Percentiles rank a stretch among this genome's conserved stretches.
Conservation (phyloP, 2,797 vertebrate species). For the Kryptopterus vitreolus region DNA sequence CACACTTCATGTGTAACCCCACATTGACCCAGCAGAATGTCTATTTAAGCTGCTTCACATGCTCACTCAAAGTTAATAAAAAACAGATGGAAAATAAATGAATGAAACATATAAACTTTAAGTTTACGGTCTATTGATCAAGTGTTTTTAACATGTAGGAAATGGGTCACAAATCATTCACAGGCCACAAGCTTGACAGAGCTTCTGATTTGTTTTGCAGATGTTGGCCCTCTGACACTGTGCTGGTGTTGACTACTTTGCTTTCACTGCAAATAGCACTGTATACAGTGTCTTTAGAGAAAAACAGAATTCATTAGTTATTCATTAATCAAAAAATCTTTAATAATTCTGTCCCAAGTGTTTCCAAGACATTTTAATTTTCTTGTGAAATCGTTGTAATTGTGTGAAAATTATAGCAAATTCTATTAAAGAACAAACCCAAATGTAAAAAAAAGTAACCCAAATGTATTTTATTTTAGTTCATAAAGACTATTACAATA, state of each 20-base stretch:
- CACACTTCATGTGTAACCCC: not conserved
- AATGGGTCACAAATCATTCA: constrained; percentile 18
- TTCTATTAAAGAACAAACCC: no score
- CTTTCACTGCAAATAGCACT: not conserved
- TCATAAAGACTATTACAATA: not conserved
- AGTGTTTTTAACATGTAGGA: not conserved
- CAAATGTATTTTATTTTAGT: not conserved
- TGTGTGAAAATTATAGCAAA: not conserved
- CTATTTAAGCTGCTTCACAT: not conserved
- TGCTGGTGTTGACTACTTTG: not conserved
- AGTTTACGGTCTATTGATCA: constrained; percentile 4
- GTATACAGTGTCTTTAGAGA: not conserved
- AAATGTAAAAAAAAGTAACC: not conserved
- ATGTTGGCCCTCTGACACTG: not conserved
- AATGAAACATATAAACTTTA: not conserved
- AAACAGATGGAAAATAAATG: not conserved
- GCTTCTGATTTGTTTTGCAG: constrained; percentile 1
- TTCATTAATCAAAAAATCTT: not conserved
- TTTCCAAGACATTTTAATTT: not conserved
- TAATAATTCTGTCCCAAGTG: not conserved
- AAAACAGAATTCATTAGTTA: not conserved
- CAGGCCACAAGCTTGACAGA: not conserved
- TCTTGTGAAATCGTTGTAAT: not conserved
- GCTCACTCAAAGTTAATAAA: not conserved
- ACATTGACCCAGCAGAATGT: not conserved